phyloP scores from a whole-genome alignment of 2,797 vertebrate species.

The Meda fulgida region DNA sequence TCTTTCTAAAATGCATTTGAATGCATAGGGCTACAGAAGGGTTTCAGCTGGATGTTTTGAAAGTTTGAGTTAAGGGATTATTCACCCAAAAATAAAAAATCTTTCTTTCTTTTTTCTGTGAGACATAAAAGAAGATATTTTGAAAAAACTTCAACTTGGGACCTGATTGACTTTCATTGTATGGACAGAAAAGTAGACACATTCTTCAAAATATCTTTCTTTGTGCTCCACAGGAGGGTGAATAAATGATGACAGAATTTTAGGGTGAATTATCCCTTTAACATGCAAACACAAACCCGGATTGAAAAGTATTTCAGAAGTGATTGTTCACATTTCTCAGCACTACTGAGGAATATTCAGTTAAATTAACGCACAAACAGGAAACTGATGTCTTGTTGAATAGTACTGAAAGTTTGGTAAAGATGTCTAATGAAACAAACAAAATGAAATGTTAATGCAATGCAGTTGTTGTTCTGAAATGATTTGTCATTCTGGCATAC shows the following conservation, averaged over 20 bases:
- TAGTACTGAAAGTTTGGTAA: neutral
- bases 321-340: neutral
- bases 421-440: neutral
- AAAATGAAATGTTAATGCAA: neutral
- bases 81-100: neutral
- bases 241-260: neutral
- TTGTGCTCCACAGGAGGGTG: neutral
- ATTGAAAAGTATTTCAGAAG: neutral
- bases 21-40: slow-evolving; percentile 12
- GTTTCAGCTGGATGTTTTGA: neutral
- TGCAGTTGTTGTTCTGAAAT: slow-evolving; percentile 4
- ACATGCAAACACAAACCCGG: neutral
- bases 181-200: neutral
- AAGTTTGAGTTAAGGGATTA: neutral
- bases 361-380: neutral
- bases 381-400: neutral
- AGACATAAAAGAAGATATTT: neutral
- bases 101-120: neutral
- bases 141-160: neutral
- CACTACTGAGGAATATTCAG: neutral
- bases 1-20: slow-evolving; percentile 32
- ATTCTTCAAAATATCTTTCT: neutral
- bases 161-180: neutral
- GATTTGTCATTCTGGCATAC: neutral
- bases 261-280: neutral